phyloP scores from a whole-genome alignment of 37 sponge, comb jelly and placozoan genomes.

The Spongilla lacustris region DNA sequence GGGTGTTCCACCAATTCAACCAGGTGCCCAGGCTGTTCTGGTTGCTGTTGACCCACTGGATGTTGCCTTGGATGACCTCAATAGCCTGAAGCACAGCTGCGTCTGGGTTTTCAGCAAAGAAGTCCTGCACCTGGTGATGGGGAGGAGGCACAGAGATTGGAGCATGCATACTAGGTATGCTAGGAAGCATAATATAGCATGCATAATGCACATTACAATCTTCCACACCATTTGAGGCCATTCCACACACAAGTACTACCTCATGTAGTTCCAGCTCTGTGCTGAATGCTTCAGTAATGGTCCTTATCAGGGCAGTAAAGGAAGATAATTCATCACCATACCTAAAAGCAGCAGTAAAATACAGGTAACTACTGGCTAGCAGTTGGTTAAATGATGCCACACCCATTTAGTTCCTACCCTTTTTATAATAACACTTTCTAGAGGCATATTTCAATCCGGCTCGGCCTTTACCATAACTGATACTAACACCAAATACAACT shows the following conservation, averaged over 20 bases:
- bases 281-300: conserved; percentile 38
- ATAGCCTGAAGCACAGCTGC: conserved; percentile 42
- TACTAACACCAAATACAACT: too few species aligned
- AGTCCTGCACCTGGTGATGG: conserved; percentile 15
- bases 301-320: conserved; percentile 22
- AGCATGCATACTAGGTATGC: not conserved
- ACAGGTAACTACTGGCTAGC: too few species aligned
- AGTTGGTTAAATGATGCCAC: too few species aligned
- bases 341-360: conserved; percentile 9
- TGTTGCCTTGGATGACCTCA: conserved; percentile 71
- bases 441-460: too few species aligned
- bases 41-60: conserved; percentile 58
- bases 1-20: not conserved
- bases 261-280: conserved; percentile 52
- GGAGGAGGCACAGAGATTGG: not conserved
- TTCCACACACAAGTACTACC: too few species aligned
- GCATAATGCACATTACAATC: not conserved
- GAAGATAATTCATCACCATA: conserved; percentile 48
- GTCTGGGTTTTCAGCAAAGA: conserved; percentile 38
- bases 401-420: too few species aligned
- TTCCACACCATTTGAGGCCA: too few species aligned
- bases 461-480: too few species aligned
- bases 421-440: too few species aligned
- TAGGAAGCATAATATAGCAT: not conserved
- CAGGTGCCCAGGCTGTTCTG: conserved; percentile 23